phyloP scores from a whole-genome alignment of 2,888 invertebrate species.

The Aelia acuminata region DNA sequence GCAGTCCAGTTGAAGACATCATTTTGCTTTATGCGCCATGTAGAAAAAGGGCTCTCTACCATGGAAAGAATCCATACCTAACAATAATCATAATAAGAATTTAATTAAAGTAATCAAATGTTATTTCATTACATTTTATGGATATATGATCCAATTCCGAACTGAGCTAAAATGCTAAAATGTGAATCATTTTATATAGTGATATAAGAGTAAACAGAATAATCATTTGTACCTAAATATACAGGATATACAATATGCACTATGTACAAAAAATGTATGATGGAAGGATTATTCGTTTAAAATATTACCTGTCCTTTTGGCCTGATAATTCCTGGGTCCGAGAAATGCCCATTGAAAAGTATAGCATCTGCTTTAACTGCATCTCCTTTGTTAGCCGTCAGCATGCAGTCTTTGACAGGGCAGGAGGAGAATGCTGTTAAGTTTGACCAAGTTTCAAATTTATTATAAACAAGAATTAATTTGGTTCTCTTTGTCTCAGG shows the following conservation, averaged over 20 bases:
- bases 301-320: conserved; percentile 77
- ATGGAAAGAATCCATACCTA: conserved; percentile 93
- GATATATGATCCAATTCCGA: too few relatives aligned
- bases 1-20: conserved; percentile 97
- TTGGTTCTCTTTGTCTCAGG: conserved; percentile 83
- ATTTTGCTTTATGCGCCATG: conserved; percentile 83
- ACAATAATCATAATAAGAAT: conserved; percentile 56
- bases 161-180: too few relatives aligned
- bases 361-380: conserved; percentile 87
- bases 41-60: conserved; percentile 96
- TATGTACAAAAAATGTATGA: too few relatives aligned
- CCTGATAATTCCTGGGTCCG: conserved; percentile 79
- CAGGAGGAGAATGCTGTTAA: conserved; percentile 81
- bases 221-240: too few relatives aligned
- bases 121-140: too few relatives aligned
- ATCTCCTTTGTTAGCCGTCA: conserved; percentile 82
- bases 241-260: too few relatives aligned
- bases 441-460: conserved; percentile 84
- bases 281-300: too few relatives aligned
- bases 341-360: conserved; percentile 88
- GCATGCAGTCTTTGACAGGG: conserved; percentile 88
- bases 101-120: too few relatives aligned
- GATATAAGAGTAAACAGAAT: too few relatives aligned
- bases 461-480: conserved; percentile 83
- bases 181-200: too few relatives aligned